phyloP scores from a whole-genome alignment of 2,888 invertebrate species.

The Heliconius erato region DNA sequence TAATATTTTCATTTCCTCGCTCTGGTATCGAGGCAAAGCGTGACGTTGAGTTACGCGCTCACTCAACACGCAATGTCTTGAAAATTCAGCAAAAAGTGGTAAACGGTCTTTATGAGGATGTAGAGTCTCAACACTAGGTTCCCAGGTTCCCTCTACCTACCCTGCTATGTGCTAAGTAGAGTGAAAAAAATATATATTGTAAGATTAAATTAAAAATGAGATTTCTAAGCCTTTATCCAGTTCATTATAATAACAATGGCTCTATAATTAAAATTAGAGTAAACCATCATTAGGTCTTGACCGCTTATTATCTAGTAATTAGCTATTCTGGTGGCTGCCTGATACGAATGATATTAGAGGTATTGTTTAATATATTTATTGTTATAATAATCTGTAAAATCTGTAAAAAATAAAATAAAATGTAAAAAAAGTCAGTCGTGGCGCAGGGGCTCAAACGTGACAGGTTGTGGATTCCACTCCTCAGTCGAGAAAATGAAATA shows the following conservation, averaged over 20 bases:
- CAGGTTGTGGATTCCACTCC: too few species aligned
- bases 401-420: too few species aligned
- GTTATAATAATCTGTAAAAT: background rate
- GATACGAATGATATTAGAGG: background rate
- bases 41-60: too few species aligned
- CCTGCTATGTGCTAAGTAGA: background rate
- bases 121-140: background rate
- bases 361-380: background rate
- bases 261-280: constrained; percentile 31
- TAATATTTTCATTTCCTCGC: background rate
- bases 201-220: background rate
- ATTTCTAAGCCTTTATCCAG: background rate
- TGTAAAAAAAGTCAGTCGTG: too few species aligned
- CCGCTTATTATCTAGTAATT: constrained; percentile 36
- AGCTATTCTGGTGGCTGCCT: constrained; percentile 25
- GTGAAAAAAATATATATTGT: background rate
- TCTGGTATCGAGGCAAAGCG: too few species aligned
- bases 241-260: constrained; percentile 28
- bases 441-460: too few species aligned
- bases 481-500: too few species aligned
- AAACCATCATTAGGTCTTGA: constrained; percentile 34
- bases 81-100: too few species aligned
- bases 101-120: background rate
- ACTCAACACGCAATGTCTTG: too few species aligned
- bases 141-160: background rate